These are phyloP conservation scores for Aurelia coerulea DNA, from an alignment of 30 jellyfish, hydroid and myxozoan species.

Conservation along the genomic window DNA sequence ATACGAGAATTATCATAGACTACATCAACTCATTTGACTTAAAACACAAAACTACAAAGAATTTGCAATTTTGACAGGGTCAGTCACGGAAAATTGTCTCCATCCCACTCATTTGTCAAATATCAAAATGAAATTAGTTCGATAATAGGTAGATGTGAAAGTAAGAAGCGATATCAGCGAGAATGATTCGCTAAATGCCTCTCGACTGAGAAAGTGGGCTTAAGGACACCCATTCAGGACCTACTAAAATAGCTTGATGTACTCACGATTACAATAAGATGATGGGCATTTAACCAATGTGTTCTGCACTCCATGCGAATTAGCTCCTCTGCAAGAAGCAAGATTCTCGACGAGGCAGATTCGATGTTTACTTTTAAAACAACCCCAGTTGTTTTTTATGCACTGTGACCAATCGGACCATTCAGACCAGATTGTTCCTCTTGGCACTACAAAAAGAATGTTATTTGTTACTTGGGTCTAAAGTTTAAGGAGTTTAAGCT, in stretches of 20 bases:
- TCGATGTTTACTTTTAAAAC: conserved; percentile 52
- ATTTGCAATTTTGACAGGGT: too few species aligned
- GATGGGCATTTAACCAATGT: conserved; percentile 35
- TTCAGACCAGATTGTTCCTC: conserved; percentile 45
- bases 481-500: not conserved
- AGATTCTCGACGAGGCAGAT: conserved; percentile 49
- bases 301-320: conserved; percentile 30
- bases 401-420: conserved; percentile 73
- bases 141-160: too few species aligned
- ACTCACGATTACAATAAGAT: conserved; percentile 24
- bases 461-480: too few species aligned
- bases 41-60: too few species aligned
- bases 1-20: too few species aligned
- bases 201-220: too few species aligned
- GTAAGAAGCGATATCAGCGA: too few species aligned
- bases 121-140: too few species aligned
- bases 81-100: too few species aligned
- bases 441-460: conserved; percentile 14
- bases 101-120: too few species aligned
- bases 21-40: too few species aligned
- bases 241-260: not conserved
- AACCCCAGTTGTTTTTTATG: conserved; percentile 11
- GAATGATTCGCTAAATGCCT: too few species aligned
- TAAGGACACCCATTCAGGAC: not conserved
- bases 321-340: conserved; percentile 47